Percentiles rank a stretch among this genome's conserved stretches.
These are phyloP conservation scores for Pogonophryne albipinna DNA, from an alignment of 2,797 vertebrate species.

Conservation along the genomic window DNA sequence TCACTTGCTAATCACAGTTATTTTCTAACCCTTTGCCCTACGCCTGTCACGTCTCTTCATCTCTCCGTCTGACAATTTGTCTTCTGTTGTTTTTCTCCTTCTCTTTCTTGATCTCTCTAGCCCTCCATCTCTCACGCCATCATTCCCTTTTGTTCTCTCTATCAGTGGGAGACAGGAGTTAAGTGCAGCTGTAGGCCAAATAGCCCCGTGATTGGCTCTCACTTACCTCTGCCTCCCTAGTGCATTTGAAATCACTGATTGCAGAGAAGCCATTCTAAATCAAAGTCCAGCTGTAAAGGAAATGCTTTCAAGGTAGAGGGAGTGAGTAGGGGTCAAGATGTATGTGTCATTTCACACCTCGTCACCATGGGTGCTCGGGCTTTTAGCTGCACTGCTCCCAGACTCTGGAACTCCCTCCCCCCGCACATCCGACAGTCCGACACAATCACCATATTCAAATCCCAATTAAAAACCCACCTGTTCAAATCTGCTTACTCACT, in stretches of 20 bases:
- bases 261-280: conserved; percentile 76
- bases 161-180: conserved; percentile 76
- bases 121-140: conserved; percentile 64
- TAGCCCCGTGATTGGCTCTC: conserved; percentile 83
- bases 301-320: conserved; percentile 64
- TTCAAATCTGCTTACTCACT: no score
- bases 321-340: conserved; percentile 25
- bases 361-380: no score
- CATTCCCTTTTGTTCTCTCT: conserved; percentile 74
- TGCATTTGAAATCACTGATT: conserved; percentile 83
- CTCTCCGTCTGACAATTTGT: conserved; percentile 46
- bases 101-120: conserved; percentile 61
- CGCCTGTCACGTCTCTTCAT: conserved; percentile 46
- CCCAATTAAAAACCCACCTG: no score
- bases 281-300: conserved; percentile 67
- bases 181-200: conserved; percentile 83
- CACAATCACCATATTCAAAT: no score
- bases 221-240: conserved; percentile 76
- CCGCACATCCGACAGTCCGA: no score
- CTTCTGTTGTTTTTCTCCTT: conserved; percentile 38
- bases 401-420: no score
- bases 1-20: conserved; percentile 60
- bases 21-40: conserved; percentile 49
- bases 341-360: conserved; percentile 31
- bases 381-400: no score